Evolutionary conservation across 2,888 invertebrate species (phyloP).

Genomic region (Mythimna vitellina): DNA sequence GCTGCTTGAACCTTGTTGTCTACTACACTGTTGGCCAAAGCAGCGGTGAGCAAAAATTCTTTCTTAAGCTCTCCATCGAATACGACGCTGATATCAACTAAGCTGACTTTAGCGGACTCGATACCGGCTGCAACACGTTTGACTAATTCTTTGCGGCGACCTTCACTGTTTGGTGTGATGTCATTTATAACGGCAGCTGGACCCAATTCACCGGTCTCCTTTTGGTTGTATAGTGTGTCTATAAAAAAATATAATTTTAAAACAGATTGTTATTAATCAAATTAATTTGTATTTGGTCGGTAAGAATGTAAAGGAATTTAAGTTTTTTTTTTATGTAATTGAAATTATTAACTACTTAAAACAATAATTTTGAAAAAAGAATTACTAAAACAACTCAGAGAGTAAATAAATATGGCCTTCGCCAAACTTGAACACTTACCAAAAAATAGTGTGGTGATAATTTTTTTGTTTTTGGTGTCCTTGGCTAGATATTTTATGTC

Average conservation of each 20-base stretch:
- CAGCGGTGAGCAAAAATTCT: conserved; percentile 88
- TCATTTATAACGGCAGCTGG: conserved; percentile 74
- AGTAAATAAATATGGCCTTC: background rate
- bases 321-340: no score
- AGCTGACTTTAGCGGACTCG: conserved; percentile 84
- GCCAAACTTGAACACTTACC: conserved; percentile 69
- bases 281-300: background rate
- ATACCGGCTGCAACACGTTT: conserved; percentile 90
- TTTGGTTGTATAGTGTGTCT: conserved; percentile 79
- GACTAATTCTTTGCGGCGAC: conserved; percentile 88
- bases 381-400: background rate
- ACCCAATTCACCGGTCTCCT: conserved; percentile 71
- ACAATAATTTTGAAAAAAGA: background rate
- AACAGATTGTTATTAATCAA: background rate
- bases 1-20: conserved; percentile 89
- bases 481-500: conserved; percentile 87
- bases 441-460: conserved; percentile 79
- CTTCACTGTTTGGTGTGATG: conserved; percentile 80
- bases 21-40: conserved; percentile 88
- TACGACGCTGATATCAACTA: conserved; percentile 88
- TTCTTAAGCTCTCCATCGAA: conserved; percentile 88
- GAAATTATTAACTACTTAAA: background rate
- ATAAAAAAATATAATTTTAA: conserved; percentile 48
- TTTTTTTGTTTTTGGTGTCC: conserved; percentile 82
- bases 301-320: background rate